Percentiles rank a stretch among this genome's conserved stretches.
Conservation (phyloP, 2,113 vertebrate species). For the Malurus melanocephalus region DNA sequence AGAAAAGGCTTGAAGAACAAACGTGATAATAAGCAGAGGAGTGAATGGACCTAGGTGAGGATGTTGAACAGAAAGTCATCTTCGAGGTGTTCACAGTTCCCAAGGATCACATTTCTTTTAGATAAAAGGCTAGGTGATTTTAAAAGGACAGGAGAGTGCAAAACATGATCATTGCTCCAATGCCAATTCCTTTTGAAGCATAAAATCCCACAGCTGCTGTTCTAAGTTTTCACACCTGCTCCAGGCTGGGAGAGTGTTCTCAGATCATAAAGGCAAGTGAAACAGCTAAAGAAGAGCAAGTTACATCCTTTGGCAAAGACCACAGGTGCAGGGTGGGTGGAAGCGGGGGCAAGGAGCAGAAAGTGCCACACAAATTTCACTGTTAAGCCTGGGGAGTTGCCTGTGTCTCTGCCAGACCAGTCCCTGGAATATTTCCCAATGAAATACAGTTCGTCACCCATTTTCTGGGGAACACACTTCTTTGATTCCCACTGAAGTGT, state of each 20-base stretch:
- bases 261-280: not conserved
- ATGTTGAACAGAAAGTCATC: not conserved
- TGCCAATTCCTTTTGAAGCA: constrained; percentile 9
- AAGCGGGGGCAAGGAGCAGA: not conserved
- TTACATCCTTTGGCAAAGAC: constrained; percentile 1
- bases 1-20: not conserved
- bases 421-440: not conserved
- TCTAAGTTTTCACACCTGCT: constrained; percentile 32
- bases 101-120: not conserved
- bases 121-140: not conserved
- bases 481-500: not conserved
- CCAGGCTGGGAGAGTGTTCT: not conserved
- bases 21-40: not conserved
- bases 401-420: not conserved
- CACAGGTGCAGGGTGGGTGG: not conserved
- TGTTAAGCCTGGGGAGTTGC: not conserved
- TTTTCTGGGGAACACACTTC: not conserved
- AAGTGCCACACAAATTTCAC: not conserved
- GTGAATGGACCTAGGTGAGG: not conserved
- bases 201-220: constrained; percentile 11
- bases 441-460: not conserved
- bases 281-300: not conserved
- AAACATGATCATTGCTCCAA: not conserved
- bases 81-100: not conserved
- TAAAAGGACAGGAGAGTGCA: not conserved